Conservation (phyloP, 2,797 vertebrate species). For the Anguilla anguilla region DNA sequence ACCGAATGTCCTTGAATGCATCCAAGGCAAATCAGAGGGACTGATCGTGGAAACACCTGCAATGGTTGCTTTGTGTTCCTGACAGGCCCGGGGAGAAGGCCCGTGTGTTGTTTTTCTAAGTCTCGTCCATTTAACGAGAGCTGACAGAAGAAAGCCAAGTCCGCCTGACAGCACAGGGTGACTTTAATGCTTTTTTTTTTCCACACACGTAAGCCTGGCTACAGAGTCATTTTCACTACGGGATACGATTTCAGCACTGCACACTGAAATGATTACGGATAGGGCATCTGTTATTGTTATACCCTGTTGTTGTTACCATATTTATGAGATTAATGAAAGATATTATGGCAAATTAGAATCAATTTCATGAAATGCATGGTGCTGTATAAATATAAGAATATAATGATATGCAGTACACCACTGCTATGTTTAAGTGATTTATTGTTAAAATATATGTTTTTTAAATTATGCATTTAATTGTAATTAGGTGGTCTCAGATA, state of each 20-base stretch:
- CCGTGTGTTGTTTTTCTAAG: slow-evolving; percentile 49
- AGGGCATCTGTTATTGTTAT: slow-evolving; percentile 30
- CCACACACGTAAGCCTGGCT: slow-evolving; percentile 45
- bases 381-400: not conserved
- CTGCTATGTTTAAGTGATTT: not conserved
- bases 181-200: slow-evolving; percentile 49
- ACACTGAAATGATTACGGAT: slow-evolving; percentile 35
- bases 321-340: not conserved
- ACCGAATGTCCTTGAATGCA: not conserved
- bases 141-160: slow-evolving; percentile 50
- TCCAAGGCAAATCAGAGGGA: slow-evolving; percentile 1
- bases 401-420: not conserved
- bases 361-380: not conserved
- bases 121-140: slow-evolving; percentile 52
- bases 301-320: not conserved
- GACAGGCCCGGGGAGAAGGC: slow-evolving; percentile 34
- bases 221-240: slow-evolving; percentile 55
- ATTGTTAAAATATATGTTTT: not conserved
- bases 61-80: slow-evolving; percentile 22
- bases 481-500: not conserved
- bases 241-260: slow-evolving; percentile 37
- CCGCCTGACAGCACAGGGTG: slow-evolving; percentile 43
- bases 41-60: slow-evolving; percentile 22
- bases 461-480: not conserved
- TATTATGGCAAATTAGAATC: not conserved